A percentile compares a stretch with the other conserved stretches of the same genome.
These are phyloP conservation scores for Amblyjoppa fuscipennis DNA, from an alignment of 2,888 invertebrate genomes.

Conservation along the genomic window DNA sequence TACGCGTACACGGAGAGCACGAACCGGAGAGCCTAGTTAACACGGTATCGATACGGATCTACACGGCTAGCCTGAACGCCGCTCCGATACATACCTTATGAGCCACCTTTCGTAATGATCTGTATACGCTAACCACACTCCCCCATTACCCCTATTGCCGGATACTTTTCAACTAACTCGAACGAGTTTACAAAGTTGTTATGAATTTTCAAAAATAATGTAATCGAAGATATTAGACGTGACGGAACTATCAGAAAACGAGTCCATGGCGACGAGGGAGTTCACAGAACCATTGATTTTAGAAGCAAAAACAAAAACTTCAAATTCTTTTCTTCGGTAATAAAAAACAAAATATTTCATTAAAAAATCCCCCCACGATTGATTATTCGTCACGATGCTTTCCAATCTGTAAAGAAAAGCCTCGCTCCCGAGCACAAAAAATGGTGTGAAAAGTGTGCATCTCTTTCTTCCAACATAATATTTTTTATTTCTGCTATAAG, in stretches of 20 bases:
- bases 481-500: too few relatives aligned
- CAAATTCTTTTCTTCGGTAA: too few relatives aligned
- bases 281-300: neutral
- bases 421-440: too few relatives aligned
- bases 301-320: neutral
- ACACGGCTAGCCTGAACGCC: constrained; percentile 70
- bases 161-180: constrained; percentile 4
- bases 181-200: constrained; percentile 40
- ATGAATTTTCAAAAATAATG: constrained; percentile 13
- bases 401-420: too few relatives aligned
- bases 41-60: constrained; percentile 77
- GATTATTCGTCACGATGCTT: too few relatives aligned
- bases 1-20: constrained; percentile 20
- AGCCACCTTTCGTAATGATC: constrained; percentile 72
- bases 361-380: too few relatives aligned
- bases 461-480: too few relatives aligned
- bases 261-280: neutral
- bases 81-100: constrained; percentile 72
- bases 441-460: too few relatives aligned
- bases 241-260: neutral
- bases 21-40: constrained; percentile 75
- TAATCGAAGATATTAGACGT: constrained; percentile 44
- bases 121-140: constrained; percentile 18
- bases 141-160: neutral
- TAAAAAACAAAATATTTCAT: too few relatives aligned